Evolutionary conservation across 2,797 vertebrate genomes (phyloP), one percentile per base, ranked within the genome.

Genomic region (Lagodon rhomboides): DNA sequence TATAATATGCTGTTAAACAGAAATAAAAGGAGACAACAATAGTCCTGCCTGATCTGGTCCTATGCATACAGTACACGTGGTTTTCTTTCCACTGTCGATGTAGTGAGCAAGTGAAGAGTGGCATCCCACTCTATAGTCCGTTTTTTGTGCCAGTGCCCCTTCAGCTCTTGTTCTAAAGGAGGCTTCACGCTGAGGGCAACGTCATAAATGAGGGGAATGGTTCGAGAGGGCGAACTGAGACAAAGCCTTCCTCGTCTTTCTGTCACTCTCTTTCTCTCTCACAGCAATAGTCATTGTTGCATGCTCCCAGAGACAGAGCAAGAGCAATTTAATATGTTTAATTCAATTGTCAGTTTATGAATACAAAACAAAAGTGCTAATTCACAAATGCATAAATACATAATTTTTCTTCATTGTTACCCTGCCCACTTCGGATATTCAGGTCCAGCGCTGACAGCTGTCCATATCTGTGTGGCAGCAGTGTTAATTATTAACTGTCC

Each of bases 401-500:
- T 43, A 64, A 17, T 60, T 73, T 72, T 10, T 25, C 16, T 38
- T 62, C 43, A n/a, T 7, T 20, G 10, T 65, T 71, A 62, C 41
- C 47, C 43, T 49, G 68, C 27, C 62, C 49, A 54, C 27, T 60
- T 80, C 80, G 46, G 63, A 78, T 72, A 41, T 60, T 50, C 55
- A 44, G 58, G 34, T 55, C 58, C 47, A 41, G n/a, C 68, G 46
- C 69, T 84, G 87, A 88, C 84, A 88, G 82, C 77, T 87, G 81
- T 88, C 88, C 68, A 54, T 61, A 70, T 82, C 68, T 79, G 50
- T 64, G 71, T 84, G 86, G 71, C 80, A 75, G 85, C 71, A n/a
- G 16, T 70, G 68, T 89, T 80, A 87, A 89, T 87, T 85, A 87
- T 91, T 91, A 49, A 90, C 62, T 55, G 23, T 79, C 68, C 79